A percentile compares a stretch with the other conserved stretches of the same genome.
Conservation (phyloP, 2,888 invertebrate genomes). For the Leucoma salicis region DNA sequence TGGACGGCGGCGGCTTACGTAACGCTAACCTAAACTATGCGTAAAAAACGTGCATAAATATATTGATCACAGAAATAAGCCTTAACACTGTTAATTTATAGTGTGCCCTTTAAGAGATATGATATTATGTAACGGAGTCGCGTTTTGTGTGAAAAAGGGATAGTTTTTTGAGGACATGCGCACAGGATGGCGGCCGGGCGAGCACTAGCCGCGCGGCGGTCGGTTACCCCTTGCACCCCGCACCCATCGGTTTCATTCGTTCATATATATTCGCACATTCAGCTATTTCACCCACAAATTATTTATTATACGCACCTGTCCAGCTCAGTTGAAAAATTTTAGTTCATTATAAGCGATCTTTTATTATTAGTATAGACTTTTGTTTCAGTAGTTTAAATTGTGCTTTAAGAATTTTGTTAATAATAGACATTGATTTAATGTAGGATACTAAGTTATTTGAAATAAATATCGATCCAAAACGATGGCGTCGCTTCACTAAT, state of each 20-base stretch:
- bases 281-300: conserved; percentile 18
- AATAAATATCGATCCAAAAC: too few species aligned
- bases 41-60: conserved; percentile 76
- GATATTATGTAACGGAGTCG: conserved; percentile 75
- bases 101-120: conserved; percentile 56
- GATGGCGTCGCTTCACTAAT: too few species aligned
- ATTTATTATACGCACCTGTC: conserved; percentile 38
- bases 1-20: conserved; percentile 81
- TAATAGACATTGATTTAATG: too few species aligned
- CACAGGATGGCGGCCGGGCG: conserved; percentile 69
- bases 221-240: conserved; percentile 39
- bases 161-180: conserved; percentile 66
- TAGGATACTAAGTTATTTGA: too few species aligned
- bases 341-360: too few species aligned
- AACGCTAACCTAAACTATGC: conserved; percentile 71
- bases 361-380: too few species aligned
- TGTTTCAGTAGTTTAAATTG: too few species aligned
- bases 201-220: conserved; percentile 62
- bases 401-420: too few species aligned
- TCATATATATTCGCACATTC: conserved; percentile 15
- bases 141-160: conserved; percentile 54
- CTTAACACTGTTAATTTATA: conserved; percentile 69
- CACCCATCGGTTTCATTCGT: conserved; percentile 28
- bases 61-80: conserved; percentile 79
- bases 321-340: conserved; percentile 40